Evolutionary conservation across 1,140 invertebrate genomes (phyloP).

Genomic region (Pissodes strobi): DNA sequence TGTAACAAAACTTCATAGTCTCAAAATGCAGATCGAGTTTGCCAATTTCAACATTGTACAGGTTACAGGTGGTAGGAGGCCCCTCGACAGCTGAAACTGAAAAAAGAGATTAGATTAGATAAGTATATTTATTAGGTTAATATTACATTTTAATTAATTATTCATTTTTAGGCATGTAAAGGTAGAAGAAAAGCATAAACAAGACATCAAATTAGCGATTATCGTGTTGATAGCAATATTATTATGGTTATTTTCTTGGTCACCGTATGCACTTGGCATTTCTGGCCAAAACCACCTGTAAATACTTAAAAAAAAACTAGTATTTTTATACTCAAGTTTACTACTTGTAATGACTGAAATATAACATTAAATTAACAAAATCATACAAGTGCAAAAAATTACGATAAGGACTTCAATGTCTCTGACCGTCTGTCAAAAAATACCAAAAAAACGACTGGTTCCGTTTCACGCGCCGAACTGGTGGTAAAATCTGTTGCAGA

Average conservation of each 20-base stretch:
- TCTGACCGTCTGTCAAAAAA: no score
- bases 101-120: slow-evolving; percentile 53
- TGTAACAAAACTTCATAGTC: no score
- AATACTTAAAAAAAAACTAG: no score
- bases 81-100: not conserved
- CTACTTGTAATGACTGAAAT: no score
- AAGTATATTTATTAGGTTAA: not conserved
- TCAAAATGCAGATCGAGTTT: no score
- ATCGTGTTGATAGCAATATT: slow-evolving; percentile 69
- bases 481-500: no score
- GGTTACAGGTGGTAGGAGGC: slow-evolving; percentile 63
- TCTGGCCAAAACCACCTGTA: slow-evolving; percentile 64
- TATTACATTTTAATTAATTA: not conserved
- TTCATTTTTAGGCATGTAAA: slow-evolving; percentile 58
- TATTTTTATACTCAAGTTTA: no score
- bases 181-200: slow-evolving; percentile 67
- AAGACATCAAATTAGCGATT: slow-evolving; percentile 68
- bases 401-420: no score
- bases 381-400: no score
- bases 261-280: slow-evolving; percentile 75
- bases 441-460: no score
- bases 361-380: no score
- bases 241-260: slow-evolving; percentile 77
- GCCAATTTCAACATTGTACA: slow-evolving; percentile 72
- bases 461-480: no score